Evolutionary conservation across 2,113 vertebrate genomes (phyloP), one percentile per base, ranked within the genome.

Genomic region (Neotragus pygmaeus): DNA sequence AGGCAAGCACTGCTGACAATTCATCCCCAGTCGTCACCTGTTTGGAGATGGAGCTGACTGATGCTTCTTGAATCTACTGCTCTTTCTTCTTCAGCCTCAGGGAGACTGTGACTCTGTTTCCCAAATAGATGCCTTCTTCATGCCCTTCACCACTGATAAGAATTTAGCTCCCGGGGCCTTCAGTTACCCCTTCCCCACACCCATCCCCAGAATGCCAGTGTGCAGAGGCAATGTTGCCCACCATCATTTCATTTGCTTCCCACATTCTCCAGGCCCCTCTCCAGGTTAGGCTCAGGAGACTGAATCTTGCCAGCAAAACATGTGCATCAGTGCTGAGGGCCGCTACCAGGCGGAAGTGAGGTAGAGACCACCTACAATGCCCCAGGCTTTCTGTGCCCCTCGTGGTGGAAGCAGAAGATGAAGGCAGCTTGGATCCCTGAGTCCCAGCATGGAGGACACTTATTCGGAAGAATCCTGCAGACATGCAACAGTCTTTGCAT

Each of bases 161-260:
- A 73, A 82, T 39, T 75, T 43, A 39, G 28, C 39, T 89, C 55
- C 83, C 0, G 19, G 19, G 70, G 15, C 33, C 62, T 57, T 77
- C 23, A 10, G 45, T 78, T 81, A 96, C 62, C 33, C 45, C 23
- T 55, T 3, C 3, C 4, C 0, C 3, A 57, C 6, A 25, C 1
- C 12, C 36, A 4, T 36, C 66, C 77, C 82, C 3, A 3, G 77
- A 66, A 25, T 0, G 1, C 19, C 84, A n/a, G 70, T 1, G 14
- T 53, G 12, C 36, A 9, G 28, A 47, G 23, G 60, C 1, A 4
- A 3, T 43, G 28, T 6, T 33, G 2, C 11, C 36, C 43, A 5
- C 3, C 25, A 2, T 8, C 28, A 8, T 1, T 5, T 53, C n/a
- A 0, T 6, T 17, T 1, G 30, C 27, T 30, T 8, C 39, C 39